Percentiles rank a stretch among this genome's conserved stretches.
These are phyloP conservation scores for Bradypodion pumilum DNA, from an alignment of 2,797 vertebrate species.

Conservation along the genomic window DNA sequence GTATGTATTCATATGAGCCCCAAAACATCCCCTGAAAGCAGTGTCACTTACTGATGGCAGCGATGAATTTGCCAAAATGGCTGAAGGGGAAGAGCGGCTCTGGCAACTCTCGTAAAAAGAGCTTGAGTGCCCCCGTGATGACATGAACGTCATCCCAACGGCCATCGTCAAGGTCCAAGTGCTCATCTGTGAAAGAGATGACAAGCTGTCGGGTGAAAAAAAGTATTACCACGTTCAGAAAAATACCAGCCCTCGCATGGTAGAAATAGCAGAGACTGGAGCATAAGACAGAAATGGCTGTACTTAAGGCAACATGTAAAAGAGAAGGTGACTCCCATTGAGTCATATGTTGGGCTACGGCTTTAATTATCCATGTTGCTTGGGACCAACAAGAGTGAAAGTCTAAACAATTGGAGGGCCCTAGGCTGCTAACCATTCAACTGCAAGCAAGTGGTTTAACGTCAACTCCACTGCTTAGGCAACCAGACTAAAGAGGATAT, in stretches of 20 bases:
- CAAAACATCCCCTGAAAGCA: neutral
- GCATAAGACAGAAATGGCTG: neutral
- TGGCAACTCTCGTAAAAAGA: conserved; percentile 90
- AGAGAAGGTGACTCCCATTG: neutral
- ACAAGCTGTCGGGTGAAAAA: neutral
- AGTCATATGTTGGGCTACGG: neutral
- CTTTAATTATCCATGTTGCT: neutral
- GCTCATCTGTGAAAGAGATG: conserved; percentile 80
- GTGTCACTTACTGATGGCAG: conserved; percentile 86
- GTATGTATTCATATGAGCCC: neutral
- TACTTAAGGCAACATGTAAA: neutral
- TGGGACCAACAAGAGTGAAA: neutral
- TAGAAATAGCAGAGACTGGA: neutral
- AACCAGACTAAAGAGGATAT: too few species aligned
- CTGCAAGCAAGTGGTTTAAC: neutral
- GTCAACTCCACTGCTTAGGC: neutral
- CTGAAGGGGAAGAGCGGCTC: conserved; percentile 90
- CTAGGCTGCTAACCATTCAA: neutral
- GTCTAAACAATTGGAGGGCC: neutral
- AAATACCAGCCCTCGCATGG: neutral
- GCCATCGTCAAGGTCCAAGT: conserved; percentile 88
- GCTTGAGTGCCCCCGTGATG: conserved; percentile 90
- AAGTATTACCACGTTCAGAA: neutral
- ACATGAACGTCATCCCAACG: conserved; percentile 95
- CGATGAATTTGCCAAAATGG: conserved; percentile 87